phyloP scores from a whole-genome alignment of 1,140 invertebrate genomes.

The Ceratosolen fusciceps region DNA sequence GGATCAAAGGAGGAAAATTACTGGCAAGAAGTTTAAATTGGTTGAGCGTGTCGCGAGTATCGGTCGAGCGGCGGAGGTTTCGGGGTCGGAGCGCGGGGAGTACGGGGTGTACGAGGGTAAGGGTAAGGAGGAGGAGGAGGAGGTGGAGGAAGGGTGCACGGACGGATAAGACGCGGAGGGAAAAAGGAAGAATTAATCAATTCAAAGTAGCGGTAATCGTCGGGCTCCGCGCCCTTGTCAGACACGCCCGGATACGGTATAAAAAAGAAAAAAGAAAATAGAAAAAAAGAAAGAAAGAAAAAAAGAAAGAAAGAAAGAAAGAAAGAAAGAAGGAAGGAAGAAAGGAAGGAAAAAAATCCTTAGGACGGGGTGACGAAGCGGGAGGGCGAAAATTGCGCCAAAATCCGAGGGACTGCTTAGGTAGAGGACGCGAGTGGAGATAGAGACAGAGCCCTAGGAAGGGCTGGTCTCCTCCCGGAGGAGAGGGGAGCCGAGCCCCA shows the following conservation, averaged over 20 bases:
- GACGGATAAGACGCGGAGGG: not conserved
- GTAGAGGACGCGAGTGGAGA: not conserved
- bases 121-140: too few relatives aligned
- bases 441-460: too few relatives aligned
- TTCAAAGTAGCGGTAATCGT: conserved; percentile 43
- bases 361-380: not conserved
- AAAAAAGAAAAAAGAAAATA: too few relatives aligned
- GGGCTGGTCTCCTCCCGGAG: too few relatives aligned
- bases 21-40: conserved; percentile 17
- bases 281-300: too few relatives aligned
- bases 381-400: conserved; percentile 30
- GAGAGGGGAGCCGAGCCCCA: conserved; percentile 15
- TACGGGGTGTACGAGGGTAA: too few relatives aligned
- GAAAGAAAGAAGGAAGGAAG: not conserved
- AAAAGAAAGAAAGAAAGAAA: too few relatives aligned
- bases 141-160: too few relatives aligned
- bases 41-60: not conserved
- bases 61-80: not conserved
- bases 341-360: not conserved
- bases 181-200: conserved; percentile 45
- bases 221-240: not conserved
- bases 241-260: too few relatives aligned
- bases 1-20: conserved; percentile 22
- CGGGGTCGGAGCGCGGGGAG: too few relatives aligned
- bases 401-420: conserved; percentile 27